Evolutionary conservation across 1,140 invertebrate species (phyloP).

Genomic region (Cydia strobilella): DNA sequence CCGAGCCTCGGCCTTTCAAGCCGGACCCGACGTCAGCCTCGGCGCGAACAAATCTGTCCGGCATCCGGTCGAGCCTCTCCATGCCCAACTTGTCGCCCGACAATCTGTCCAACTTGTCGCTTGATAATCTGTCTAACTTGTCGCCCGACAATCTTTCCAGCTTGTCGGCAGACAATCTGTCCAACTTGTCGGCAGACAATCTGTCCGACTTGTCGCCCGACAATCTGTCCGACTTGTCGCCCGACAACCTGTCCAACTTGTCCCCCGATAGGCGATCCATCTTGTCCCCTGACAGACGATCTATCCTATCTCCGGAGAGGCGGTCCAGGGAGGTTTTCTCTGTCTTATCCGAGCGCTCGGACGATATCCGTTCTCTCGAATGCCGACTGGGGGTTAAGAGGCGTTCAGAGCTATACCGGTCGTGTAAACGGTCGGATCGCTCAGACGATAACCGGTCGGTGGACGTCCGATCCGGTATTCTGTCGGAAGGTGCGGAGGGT

Average conservation of each 20-base stretch:
- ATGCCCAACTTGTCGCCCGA: slow-evolving; percentile 44
- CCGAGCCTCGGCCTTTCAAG: slow-evolving; percentile 52
- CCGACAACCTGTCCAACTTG: slow-evolving; percentile 36
- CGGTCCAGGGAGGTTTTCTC: slow-evolving; percentile 50
- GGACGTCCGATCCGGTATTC: slow-evolving; percentile 31
- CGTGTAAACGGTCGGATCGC: slow-evolving; percentile 42
- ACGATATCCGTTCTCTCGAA: slow-evolving; percentile 29
- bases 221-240: slow-evolving; percentile 40
- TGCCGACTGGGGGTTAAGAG: slow-evolving; percentile 34
- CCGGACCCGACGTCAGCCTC: slow-evolving; percentile 72
- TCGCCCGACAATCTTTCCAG: slow-evolving; percentile 39
- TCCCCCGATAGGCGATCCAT: slow-evolving; percentile 23
- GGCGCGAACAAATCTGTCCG: slow-evolving; percentile 59
- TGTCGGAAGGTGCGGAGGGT: slow-evolving; percentile 41
- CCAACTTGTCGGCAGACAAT: slow-evolving; percentile 42
- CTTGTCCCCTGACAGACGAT: slow-evolving; percentile 40
- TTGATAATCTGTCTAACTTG: slow-evolving; percentile 42
- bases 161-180: neutral
- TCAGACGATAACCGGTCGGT: slow-evolving; percentile 16
- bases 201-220: slow-evolving; percentile 34
- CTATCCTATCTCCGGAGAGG: slow-evolving; percentile 48
- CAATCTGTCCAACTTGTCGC: slow-evolving; percentile 35
- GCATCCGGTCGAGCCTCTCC: slow-evolving; percentile 45
- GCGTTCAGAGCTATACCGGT: slow-evolving; percentile 43
- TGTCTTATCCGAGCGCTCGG: slow-evolving; percentile 47